A percentile compares a stretch with the other conserved stretches of the same genome.
These are phyloP conservation scores for Clusia tigrina DNA, from an alignment of 2,888 invertebrate genomes.

Conservation along the genomic window DNA sequence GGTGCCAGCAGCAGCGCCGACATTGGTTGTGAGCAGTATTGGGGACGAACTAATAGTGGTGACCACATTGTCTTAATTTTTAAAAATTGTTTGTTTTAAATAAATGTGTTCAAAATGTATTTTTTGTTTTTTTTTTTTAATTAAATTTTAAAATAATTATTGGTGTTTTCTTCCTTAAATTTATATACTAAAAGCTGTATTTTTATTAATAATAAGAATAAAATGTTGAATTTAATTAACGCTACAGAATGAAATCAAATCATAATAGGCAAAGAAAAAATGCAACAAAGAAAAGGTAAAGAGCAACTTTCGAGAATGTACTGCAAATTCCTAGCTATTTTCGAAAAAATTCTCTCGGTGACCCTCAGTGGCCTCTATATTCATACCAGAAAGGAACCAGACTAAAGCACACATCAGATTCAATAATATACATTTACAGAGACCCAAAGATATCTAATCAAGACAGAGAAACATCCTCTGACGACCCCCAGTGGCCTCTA, in stretches of 20 bases:
- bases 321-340: too few relatives aligned
- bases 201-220: constrained; percentile 1
- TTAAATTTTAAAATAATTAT: constrained; percentile 22
- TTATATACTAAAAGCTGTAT: neutral
- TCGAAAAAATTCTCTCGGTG: too few relatives aligned
- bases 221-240: constrained; percentile 12
- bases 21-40: constrained; percentile 48
- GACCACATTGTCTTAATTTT: constrained; percentile 64
- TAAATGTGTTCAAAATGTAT: constrained; percentile 53
- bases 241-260: constrained; percentile 7
- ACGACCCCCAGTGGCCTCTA: too few relatives aligned
- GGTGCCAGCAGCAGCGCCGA: constrained; percentile 33
- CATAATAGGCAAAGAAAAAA: constrained; percentile 12
- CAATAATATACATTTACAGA: too few relatives aligned
- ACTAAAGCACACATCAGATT: too few relatives aligned
- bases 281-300: constrained; percentile 2
- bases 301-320: too few relatives aligned
- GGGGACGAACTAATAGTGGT: constrained; percentile 63
- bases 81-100: constrained; percentile 59
- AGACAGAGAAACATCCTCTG: too few relatives aligned
- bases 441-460: too few relatives aligned
- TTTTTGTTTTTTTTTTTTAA: constrained; percentile 31
- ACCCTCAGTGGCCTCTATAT: too few relatives aligned
- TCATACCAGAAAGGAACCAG: too few relatives aligned
- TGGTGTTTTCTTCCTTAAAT: constrained; percentile 1